phyloP scores from a whole-genome alignment of 2,113 vertebrate species.

The Ictidomys tridecemlineatus region DNA sequence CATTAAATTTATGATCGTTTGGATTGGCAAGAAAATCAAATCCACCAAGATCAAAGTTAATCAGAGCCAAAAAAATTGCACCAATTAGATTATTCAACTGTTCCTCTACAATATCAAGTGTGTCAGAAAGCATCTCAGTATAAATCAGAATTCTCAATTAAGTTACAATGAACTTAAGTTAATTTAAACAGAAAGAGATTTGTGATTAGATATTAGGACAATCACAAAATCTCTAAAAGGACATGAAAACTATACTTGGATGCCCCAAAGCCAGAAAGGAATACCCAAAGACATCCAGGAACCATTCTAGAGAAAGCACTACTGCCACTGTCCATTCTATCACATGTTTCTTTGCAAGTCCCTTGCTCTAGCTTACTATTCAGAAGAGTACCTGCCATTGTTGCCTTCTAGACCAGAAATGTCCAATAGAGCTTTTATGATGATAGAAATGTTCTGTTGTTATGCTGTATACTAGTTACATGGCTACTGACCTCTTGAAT shows the following conservation, averaged over 20 bases:
- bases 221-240: background rate
- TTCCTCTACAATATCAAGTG: background rate
- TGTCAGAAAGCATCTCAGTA: background rate
- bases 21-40: constrained; percentile 27
- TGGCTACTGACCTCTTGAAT: background rate
- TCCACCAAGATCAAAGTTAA: background rate
- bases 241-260: background rate
- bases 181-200: background rate
- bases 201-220: background rate
- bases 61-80: constrained; percentile 11
- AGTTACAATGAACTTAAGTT: background rate
- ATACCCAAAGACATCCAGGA: background rate
- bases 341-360: background rate
- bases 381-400: background rate
- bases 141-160: constrained; percentile 12
- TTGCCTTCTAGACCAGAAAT: background rate
- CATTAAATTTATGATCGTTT: background rate
- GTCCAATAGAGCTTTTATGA: background rate
- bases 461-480: background rate
- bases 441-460: background rate
- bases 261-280: background rate
- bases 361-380: background rate
- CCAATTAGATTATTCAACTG: background rate
- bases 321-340: background rate
- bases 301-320: background rate